These are phyloP conservation scores for Perizoma flavofasciatum DNA, from an alignment of 2,888 invertebrate species.

Conservation along the genomic window DNA sequence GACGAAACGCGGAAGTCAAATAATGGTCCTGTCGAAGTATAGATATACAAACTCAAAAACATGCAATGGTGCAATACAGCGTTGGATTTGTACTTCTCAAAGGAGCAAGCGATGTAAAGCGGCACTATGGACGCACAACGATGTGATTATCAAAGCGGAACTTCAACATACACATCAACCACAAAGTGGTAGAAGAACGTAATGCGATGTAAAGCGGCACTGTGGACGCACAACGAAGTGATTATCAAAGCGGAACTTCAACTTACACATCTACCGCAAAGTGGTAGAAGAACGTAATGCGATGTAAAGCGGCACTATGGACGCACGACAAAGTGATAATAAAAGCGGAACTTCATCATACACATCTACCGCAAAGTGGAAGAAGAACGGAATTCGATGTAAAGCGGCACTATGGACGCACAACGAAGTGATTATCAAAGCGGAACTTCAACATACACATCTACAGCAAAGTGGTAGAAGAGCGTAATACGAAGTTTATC, in stretches of 20 bases:
- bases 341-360: neutral
- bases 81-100: constrained; percentile 6
- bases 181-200: no score
- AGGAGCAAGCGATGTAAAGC: constrained; percentile 10
- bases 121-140: constrained; percentile 1
- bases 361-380: constrained; percentile 3
- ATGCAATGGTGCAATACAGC: neutral
- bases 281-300: neutral
- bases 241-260: neutral
- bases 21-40: constrained; percentile 3
- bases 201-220: constrained; percentile 4
- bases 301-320: constrained; percentile 8
- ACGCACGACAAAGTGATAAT: constrained; percentile 5
- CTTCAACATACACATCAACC: constrained; percentile 12
- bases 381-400: neutral
- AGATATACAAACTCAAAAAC: constrained; percentile 5
- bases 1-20: constrained; percentile 1
- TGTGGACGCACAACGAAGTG: constrained; percentile 5
- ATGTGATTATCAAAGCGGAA: neutral
- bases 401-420: constrained; percentile 9
- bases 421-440: constrained; percentile 2
- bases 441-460: constrained; percentile 3
- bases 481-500: no score
- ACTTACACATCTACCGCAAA: constrained; percentile 11
- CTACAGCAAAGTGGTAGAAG: neutral